phyloP scores from a whole-genome alignment of 2,888 invertebrate genomes.

The Lapara coniferarum region DNA sequence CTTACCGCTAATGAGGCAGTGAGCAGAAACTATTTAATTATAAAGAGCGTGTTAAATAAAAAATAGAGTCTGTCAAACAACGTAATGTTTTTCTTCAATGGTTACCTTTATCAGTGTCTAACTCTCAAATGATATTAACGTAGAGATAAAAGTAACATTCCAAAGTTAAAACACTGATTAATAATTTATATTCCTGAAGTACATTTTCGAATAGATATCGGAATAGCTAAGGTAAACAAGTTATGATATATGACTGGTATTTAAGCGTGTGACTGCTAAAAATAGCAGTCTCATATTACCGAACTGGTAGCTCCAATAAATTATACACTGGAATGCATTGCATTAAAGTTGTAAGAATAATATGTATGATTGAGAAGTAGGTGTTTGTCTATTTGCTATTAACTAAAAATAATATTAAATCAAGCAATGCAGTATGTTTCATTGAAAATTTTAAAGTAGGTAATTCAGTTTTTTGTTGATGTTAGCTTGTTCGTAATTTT shows the following conservation, averaged over 20 bases:
- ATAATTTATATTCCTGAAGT: background rate
- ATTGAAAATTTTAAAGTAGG: too few species aligned
- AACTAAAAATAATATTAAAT: too few species aligned
- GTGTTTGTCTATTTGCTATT: background rate
- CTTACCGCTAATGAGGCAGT: too few species aligned
- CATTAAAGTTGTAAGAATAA: background rate
- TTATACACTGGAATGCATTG: slow-evolving; percentile 3
- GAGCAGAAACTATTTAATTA: too few species aligned
- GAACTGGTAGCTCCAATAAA: background rate
- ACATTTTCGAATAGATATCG: background rate
- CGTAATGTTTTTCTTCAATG: too few species aligned
- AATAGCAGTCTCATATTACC: slow-evolving; percentile 15
- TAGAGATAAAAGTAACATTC: background rate
- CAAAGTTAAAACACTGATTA: background rate
- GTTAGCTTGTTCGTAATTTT: too few species aligned
- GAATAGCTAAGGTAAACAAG: background rate
- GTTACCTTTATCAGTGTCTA: too few species aligned
- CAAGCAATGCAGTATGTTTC: too few species aligned
- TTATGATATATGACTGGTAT: slow-evolving; percentile 6
- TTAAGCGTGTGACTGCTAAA: background rate
- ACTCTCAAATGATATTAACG: too few species aligned
- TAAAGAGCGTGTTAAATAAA: too few species aligned
- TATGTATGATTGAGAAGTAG: background rate
- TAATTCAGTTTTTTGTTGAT: too few species aligned
- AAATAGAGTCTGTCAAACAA: too few species aligned